Evolutionary conservation across 2,888 invertebrate species (phyloP).

Genomic region (Pollenia griseotomentosa): DNA sequence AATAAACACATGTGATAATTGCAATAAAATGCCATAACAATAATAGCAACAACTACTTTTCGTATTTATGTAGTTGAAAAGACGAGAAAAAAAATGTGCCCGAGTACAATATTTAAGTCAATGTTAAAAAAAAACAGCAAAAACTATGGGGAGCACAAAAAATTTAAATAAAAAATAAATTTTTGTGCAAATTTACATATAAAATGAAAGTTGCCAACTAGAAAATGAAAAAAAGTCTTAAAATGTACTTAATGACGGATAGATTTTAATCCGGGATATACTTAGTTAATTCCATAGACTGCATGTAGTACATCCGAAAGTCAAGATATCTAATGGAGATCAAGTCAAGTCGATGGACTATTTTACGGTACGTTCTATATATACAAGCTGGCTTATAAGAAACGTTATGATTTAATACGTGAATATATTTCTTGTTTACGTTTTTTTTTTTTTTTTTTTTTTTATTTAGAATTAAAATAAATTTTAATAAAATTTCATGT

Average conservation of each 20-base stretch:
- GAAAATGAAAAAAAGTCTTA: not conserved
- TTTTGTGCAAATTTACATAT: conserved; percentile 28
- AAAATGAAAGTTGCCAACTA: conserved; percentile 48
- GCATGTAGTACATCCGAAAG: no score
- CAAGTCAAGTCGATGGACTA: no score
- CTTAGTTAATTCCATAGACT: no score
- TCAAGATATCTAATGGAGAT: no score
- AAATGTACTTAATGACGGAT: not conserved
- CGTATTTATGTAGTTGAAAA: conserved; percentile 5
- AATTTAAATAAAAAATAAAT: not conserved
- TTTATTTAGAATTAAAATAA: no score
- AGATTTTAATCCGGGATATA: no score
- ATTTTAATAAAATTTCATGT: no score
- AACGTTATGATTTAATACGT: no score
- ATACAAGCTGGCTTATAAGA: no score
- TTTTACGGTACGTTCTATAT: not conserved
- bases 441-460: no score
- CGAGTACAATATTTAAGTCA: conserved; percentile 47
- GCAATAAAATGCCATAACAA: conserved; percentile 55
- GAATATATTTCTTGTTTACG: no score
- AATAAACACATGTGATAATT: conserved; percentile 61
- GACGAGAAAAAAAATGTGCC: conserved; percentile 39
- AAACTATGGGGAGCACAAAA: conserved; percentile 42
- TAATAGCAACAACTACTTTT: conserved; percentile 24
- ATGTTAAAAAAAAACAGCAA: conserved; percentile 37